Conservation (phyloP, 2,797 vertebrate genomes). For the Ptychobarbus kaznakovi region DNA sequence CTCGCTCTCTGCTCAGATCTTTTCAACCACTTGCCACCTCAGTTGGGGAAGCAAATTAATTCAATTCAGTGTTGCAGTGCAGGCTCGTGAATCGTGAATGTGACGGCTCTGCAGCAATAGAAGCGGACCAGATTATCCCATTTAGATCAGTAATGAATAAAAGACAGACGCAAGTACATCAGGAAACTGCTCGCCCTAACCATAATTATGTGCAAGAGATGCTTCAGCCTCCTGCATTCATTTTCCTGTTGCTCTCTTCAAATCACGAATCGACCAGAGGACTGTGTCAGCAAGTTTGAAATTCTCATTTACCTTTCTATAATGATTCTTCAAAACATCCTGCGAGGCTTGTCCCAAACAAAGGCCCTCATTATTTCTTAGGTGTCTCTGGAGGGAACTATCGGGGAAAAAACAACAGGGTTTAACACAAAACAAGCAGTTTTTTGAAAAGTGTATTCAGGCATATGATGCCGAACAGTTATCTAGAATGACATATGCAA, state of each 20-base stretch:
- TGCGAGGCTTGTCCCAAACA: constrained; percentile 33
- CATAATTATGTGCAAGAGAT: constrained; percentile 50
- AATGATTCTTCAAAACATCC: constrained; percentile 31
- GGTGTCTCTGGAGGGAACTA: constrained; percentile 22
- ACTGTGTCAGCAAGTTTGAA: constrained; percentile 43
- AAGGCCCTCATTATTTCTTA: constrained; percentile 37
- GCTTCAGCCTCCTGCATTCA: constrained; percentile 39
- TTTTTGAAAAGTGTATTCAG: constrained; percentile 4
- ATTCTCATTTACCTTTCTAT: constrained; percentile 44
- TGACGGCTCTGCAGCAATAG: constrained; percentile 52
- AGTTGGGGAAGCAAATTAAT: constrained; percentile 55
- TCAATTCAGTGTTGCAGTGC: constrained; percentile 59
- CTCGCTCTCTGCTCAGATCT: constrained; percentile 27
- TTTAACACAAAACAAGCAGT: constrained; percentile 11
- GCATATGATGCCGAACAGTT: neutral
- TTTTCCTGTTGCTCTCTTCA: constrained; percentile 25
- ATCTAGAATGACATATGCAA: neutral
- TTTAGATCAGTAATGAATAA: constrained; percentile 59
- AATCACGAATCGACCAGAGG: constrained; percentile 19
- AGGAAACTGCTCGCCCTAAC: constrained; percentile 38
- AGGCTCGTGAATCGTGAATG: constrained; percentile 46
- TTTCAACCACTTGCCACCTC: constrained; percentile 50
- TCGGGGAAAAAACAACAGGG: neutral
- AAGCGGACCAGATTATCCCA: constrained; percentile 56
- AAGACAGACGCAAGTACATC: constrained; percentile 32